Conservation (phyloP, 2,113 vertebrate genomes). For the Halcyon malimbica region DNA sequence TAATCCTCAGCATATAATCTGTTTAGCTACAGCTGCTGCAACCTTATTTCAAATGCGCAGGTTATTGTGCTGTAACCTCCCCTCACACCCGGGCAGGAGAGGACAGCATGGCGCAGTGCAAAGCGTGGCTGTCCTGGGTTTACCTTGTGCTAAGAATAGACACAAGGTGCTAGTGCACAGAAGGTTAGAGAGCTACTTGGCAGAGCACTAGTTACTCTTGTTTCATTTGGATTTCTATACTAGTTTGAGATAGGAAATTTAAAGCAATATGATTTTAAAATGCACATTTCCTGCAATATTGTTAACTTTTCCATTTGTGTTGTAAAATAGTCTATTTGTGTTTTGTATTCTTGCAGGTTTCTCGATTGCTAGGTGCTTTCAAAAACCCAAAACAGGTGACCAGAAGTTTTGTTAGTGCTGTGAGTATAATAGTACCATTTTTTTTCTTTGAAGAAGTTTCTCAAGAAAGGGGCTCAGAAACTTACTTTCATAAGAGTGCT, state of each 20-base stretch:
- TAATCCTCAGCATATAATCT: not conserved
- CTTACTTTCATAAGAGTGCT: not conserved
- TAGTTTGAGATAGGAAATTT: not conserved
- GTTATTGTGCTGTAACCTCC: not conserved
- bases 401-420: conserved; percentile 83
- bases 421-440: conserved; percentile 77
- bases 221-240: not conserved
- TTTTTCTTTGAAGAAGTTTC: conserved; percentile 75
- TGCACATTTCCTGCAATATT: not conserved
- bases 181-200: not conserved
- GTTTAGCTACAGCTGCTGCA: not conserved
- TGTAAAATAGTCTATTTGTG: not conserved
- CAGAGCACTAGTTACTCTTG: not conserved
- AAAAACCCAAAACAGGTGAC: conserved; percentile 81
- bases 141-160: conserved; percentile 23
- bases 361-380: conserved; percentile 82
- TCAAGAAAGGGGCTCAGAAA: conserved; percentile 65
- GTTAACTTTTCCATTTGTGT: not conserved
- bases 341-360: conserved; percentile 68
- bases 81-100: not conserved
- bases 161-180: not conserved
- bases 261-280: not conserved
- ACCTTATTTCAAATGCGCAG: not conserved
- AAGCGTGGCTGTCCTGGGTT: not conserved
- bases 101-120: accelerated